Conservation (phyloP, 2,888 invertebrate genomes). For the Alviniconcha strummeri region DNA sequence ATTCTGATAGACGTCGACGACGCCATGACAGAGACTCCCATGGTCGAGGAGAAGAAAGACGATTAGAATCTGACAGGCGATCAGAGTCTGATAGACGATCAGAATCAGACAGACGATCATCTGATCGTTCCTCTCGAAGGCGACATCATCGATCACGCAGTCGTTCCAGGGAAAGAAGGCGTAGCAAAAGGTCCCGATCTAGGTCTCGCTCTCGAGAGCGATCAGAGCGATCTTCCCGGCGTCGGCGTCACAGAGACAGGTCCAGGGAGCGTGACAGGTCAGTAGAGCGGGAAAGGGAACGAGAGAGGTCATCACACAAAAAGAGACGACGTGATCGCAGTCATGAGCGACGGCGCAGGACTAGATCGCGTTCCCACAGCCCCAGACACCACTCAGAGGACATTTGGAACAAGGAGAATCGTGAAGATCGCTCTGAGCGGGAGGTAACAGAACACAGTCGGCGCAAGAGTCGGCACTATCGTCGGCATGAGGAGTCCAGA, state of each 20-base stretch:
- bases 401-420: constrained; percentile 31
- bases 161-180: constrained; percentile 45
- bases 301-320: constrained; percentile 30
- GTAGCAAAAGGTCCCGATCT: constrained; percentile 48
- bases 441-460: not conserved
- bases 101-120: constrained; percentile 8
- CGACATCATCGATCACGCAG: constrained; percentile 27
- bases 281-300: constrained; percentile 32
- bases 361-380: constrained; percentile 16
- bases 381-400: constrained; percentile 16
- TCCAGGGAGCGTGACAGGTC: constrained; percentile 33
- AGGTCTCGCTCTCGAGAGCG: constrained; percentile 48
- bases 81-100: constrained; percentile 20
- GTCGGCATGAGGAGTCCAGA: not conserved
- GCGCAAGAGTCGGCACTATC: not conserved
- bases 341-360: constrained; percentile 23
- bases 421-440: not conserved
- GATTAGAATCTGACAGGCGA: constrained; percentile 23
- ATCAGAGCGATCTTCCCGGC: constrained; percentile 14
- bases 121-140: constrained; percentile 22
- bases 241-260: constrained; percentile 11
- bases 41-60: constrained; percentile 27
- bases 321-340: constrained; percentile 31
- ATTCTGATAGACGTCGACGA: constrained; percentile 45
- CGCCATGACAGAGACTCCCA: constrained; percentile 60